Conservation (phyloP, 2,113 vertebrate species). For the Neolamprologus devosi region DNA sequence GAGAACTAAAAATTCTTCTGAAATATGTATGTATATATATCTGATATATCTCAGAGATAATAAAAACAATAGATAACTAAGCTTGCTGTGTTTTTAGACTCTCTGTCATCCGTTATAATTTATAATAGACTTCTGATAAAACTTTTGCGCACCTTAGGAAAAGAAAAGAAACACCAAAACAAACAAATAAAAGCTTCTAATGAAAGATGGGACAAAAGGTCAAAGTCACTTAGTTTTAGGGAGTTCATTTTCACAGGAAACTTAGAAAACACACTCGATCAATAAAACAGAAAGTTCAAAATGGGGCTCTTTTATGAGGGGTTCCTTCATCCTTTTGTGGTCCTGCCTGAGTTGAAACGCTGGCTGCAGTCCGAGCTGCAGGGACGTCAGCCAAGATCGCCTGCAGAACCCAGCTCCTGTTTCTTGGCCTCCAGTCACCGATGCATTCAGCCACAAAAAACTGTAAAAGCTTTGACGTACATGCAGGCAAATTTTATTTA, state of each 20-base stretch:
- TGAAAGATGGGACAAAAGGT: background rate
- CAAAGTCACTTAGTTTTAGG: background rate
- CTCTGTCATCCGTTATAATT: background rate
- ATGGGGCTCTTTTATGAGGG: background rate
- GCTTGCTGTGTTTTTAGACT: background rate
- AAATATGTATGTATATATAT: background rate
- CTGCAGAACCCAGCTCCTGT: background rate
- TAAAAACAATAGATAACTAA: background rate
- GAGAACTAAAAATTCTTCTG: background rate
- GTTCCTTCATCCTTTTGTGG: background rate
- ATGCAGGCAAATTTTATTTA: background rate
- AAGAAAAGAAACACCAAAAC: background rate
- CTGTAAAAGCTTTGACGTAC: slow-evolving; percentile 17
- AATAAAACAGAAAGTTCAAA: slow-evolving; percentile 4
- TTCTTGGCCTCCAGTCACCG: background rate
- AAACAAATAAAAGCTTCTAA: background rate
- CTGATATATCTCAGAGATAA: background rate
- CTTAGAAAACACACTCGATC: slow-evolving; percentile 2
- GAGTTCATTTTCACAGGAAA: background rate
- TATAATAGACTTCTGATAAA: background rate
- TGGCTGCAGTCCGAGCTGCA: slow-evolving; percentile 4
- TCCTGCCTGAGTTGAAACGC: background rate
- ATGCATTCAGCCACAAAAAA: slow-evolving; percentile 1
- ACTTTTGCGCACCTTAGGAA: background rate
- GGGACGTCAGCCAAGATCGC: slow-evolving; percentile 14